Conservation (phyloP, 1,140 invertebrate species). For the Sitophilus oryzae region DNA sequence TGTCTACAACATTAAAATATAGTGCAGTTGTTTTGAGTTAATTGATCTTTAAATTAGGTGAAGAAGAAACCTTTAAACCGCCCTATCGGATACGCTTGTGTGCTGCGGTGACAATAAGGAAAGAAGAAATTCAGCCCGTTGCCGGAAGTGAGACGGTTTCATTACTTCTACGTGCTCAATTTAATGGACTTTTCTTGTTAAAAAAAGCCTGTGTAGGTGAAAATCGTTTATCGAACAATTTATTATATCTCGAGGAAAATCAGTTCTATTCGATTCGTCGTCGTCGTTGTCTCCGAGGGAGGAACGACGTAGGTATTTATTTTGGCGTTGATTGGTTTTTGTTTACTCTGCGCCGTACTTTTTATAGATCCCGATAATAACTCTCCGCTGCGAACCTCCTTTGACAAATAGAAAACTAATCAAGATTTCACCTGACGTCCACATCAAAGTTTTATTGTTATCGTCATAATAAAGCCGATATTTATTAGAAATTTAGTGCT, state of each 20-base stretch:
- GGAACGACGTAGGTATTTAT: conserved; percentile 3
- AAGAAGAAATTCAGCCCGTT: conserved; percentile 14
- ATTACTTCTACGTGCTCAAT: conserved; percentile 40
- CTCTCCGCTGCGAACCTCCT: too few relatives aligned
- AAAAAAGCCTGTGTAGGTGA: conserved; percentile 38
- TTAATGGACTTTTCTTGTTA: conserved; percentile 41
- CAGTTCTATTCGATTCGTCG: conserved; percentile 7
- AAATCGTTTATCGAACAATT: conserved; percentile 35
- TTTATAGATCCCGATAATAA: too few relatives aligned
- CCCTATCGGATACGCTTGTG: too few relatives aligned
- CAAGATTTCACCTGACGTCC: too few relatives aligned
- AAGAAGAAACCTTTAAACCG: too few relatives aligned
- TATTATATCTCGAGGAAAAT: conserved; percentile 30
- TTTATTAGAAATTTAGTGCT: too few relatives aligned
- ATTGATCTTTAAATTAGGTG: too few relatives aligned
- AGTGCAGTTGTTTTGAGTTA: too few relatives aligned
- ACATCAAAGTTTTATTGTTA: too few relatives aligned
- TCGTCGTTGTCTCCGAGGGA: background rate
- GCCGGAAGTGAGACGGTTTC: conserved; percentile 36
- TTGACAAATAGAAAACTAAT: too few relatives aligned
- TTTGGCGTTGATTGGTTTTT: conserved; percentile 6
- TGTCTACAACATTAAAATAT: too few relatives aligned
- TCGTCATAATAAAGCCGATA: too few relatives aligned
- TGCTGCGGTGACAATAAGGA: conserved; percentile 36
- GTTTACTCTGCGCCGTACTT: conserved; percentile 1